Evolutionary conservation across 2,113 vertebrate genomes (phyloP).

Genomic region (Varanus komodoensis): DNA sequence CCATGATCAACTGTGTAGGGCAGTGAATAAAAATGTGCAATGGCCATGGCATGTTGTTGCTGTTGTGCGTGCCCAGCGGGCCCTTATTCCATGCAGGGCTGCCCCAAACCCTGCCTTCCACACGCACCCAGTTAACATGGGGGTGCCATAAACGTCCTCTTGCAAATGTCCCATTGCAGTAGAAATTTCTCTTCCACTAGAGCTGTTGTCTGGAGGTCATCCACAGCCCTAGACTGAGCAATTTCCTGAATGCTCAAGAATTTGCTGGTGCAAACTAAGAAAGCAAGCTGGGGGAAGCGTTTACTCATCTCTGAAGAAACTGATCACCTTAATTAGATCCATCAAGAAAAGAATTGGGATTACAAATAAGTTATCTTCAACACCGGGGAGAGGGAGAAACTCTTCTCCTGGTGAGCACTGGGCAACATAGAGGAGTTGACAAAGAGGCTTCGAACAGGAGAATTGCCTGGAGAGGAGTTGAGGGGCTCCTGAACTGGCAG

Average conservation of each 20-base stretch:
- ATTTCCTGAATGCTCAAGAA: neutral
- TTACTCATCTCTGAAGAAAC: neutral
- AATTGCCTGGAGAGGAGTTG: no score
- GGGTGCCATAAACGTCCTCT: no score
- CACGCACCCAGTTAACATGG: neutral
- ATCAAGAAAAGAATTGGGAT: no score
- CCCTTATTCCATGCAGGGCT: neutral
- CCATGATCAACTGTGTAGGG: neutral
- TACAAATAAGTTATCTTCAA: no score
- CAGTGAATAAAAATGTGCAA: slow-evolving; percentile 7
- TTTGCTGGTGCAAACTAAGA: neutral
- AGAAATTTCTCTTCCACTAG: neutral
- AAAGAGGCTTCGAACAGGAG: neutral
- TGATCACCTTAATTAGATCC: no score
- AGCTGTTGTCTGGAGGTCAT: neutral
- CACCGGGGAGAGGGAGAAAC: no score
- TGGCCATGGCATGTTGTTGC: neutral
- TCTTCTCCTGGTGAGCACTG: neutral
- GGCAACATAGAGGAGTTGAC: neutral
- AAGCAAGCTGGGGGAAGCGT: neutral
- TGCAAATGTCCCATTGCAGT: no score
- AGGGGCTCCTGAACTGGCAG: neutral
- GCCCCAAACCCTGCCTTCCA: neutral
- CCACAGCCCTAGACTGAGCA: neutral
- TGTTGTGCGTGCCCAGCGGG: neutral